Percentiles rank a stretch among this genome's conserved stretches.
These are phyloP conservation scores for Netelia fuscicornis DNA, from an alignment of 2,888 invertebrate genomes.

Conservation along the genomic window DNA sequence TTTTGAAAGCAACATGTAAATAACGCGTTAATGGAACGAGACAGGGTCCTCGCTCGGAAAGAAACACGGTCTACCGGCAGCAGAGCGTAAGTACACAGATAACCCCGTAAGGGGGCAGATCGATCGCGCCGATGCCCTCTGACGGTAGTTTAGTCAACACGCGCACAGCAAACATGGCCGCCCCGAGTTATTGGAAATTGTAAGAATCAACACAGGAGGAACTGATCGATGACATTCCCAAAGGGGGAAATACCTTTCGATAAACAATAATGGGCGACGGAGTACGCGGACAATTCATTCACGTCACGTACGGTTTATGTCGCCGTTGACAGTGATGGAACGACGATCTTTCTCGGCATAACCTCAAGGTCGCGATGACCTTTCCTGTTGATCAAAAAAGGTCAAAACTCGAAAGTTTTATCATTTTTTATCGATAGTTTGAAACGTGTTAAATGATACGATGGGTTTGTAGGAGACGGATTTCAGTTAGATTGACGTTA, in stretches of 20 bases:
- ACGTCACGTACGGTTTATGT: background rate
- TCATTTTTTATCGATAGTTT: background rate
- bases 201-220: background rate
- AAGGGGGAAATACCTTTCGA: background rate
- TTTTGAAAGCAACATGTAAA: no score
- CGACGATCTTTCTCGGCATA: background rate
- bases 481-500: background rate
- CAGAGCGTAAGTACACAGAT: background rate
- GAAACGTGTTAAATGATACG: background rate
- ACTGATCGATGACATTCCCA: background rate
- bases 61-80: background rate
- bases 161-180: background rate
- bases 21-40: background rate
- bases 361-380: background rate
- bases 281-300: background rate
- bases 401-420: background rate
- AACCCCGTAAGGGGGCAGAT: background rate
- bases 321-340: background rate
- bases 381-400: background rate
- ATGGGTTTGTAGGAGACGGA: no score
- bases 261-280: background rate
- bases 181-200: background rate
- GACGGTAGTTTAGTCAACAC: background rate
- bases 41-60: background rate
- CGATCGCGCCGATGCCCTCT: background rate